Evolutionary conservation across 2,113 vertebrate genomes (phyloP).

Genomic region (Poecilia latipinna): DNA sequence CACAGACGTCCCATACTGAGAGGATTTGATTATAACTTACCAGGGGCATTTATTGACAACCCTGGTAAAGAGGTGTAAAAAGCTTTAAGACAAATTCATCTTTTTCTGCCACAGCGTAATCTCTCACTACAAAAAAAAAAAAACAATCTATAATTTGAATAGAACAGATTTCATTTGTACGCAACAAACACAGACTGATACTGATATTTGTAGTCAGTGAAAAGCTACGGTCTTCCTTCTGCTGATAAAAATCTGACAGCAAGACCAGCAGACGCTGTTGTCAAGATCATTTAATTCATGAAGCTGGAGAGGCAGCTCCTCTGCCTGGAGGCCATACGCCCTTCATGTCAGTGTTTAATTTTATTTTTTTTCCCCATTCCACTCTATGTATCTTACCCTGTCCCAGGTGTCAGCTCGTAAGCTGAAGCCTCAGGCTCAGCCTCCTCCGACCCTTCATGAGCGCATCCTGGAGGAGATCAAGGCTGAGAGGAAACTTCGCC

Average conservation of each 20-base stretch:
- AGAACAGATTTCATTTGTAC: too few species aligned
- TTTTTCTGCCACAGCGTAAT: background rate
- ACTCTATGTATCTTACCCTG: background rate
- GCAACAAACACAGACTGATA: too few species aligned
- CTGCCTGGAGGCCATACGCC: background rate
- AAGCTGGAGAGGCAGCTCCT: background rate
- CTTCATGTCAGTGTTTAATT: background rate
- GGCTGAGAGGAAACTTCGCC: constrained; percentile 92
- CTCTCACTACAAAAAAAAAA: background rate
- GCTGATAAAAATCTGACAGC: too few species aligned
- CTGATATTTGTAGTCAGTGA: too few species aligned
- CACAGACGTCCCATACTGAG: background rate
- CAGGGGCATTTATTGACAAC: background rate
- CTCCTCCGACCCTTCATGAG: constrained; percentile 94
- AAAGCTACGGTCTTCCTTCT: too few species aligned
- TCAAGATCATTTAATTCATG: background rate
- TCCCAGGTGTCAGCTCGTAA: constrained; percentile 91
- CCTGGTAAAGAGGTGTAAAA: too few species aligned
- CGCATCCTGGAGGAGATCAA: constrained; percentile 96
- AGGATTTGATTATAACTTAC: too few species aligned
- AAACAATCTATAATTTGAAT: too few species aligned
- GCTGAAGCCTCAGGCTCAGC: constrained; percentile 90
- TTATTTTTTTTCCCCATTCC: background rate
- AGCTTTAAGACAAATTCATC: background rate
- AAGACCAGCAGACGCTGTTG: too few species aligned